These are phyloP conservation scores for Sakesphorus luctuosus DNA, from an alignment of 2,113 vertebrate genomes.

Conservation along the genomic window DNA sequence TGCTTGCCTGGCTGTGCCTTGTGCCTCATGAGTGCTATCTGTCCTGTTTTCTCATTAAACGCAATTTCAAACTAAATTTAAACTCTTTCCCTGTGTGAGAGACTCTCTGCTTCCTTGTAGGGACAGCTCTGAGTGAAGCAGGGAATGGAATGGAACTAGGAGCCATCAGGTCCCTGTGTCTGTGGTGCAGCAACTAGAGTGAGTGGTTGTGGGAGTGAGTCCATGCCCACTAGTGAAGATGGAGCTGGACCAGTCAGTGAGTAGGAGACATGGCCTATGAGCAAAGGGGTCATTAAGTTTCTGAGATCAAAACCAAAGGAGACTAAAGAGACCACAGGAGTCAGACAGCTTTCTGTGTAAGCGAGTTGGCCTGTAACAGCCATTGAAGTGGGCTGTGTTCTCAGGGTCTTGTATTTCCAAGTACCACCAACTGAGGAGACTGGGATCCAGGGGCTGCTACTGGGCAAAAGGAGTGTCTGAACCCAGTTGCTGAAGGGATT, in stretches of 20 bases:
- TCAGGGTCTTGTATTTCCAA: background rate
- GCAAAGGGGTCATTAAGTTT: background rate
- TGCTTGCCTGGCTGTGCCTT: background rate
- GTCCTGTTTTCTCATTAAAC: background rate
- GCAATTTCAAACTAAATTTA: background rate
- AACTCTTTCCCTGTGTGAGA: background rate
- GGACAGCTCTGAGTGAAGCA: too few species aligned
- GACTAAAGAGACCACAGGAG: background rate
- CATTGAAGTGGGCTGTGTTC: background rate
- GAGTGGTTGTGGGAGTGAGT: background rate
- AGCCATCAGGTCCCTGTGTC: fast-evolving
- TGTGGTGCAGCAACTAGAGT: background rate
- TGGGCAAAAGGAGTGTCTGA: background rate
- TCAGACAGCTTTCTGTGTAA: background rate
- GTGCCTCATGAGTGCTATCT: background rate
- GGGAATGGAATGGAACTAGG: background rate
- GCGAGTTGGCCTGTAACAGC: background rate
- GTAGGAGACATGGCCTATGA: background rate
- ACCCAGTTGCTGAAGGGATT: background rate
- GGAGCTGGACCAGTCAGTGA: background rate
- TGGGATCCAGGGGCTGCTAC: background rate
- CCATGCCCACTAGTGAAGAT: background rate
- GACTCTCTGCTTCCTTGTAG: background rate
- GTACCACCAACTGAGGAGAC: background rate
- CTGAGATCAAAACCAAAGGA: background rate